phyloP scores from a whole-genome alignment of 2,888 invertebrate genomes.

The Dicranocentrus wangi region DNA sequence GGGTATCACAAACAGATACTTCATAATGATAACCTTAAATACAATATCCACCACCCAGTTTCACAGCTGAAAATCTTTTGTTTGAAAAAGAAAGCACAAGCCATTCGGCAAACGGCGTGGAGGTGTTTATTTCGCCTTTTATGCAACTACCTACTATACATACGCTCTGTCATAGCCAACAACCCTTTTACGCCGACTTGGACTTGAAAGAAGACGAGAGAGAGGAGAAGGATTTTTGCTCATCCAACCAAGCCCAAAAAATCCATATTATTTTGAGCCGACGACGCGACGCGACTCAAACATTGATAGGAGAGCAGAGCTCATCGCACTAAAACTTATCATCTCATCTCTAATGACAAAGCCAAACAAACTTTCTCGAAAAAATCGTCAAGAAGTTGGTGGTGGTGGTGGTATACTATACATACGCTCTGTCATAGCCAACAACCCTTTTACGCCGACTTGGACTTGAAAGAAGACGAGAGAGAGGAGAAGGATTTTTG shows the following conservation, averaged over 20 bases:
- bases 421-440: too few species aligned
- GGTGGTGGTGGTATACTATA: too few species aligned
- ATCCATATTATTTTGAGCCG: not conserved
- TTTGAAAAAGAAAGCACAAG: slow-evolving; percentile 26
- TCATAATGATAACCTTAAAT: slow-evolving; percentile 28
- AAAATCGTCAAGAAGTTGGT: slow-evolving; percentile 8
- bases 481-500: not conserved
- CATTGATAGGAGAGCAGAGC: slow-evolving; percentile 11
- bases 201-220: not conserved
- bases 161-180: too few species aligned
- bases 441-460: not conserved
- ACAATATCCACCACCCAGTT: not conserved
- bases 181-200: not conserved
- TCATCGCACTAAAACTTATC: slow-evolving; percentile 58
- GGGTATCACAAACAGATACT: slow-evolving; percentile 18
- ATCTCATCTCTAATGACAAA: slow-evolving; percentile 58
- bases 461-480: not conserved
- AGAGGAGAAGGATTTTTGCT: not conserved
- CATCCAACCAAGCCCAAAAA: not conserved
- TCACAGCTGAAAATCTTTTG: not conserved
- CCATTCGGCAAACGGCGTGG: not conserved
- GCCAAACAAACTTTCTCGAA: slow-evolving; percentile 59
- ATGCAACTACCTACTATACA: too few species aligned
- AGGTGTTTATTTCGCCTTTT: too few species aligned
- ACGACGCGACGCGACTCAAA: not conserved